Conservation (phyloP, 2,113 vertebrate species). For the Clupea harengus region DNA sequence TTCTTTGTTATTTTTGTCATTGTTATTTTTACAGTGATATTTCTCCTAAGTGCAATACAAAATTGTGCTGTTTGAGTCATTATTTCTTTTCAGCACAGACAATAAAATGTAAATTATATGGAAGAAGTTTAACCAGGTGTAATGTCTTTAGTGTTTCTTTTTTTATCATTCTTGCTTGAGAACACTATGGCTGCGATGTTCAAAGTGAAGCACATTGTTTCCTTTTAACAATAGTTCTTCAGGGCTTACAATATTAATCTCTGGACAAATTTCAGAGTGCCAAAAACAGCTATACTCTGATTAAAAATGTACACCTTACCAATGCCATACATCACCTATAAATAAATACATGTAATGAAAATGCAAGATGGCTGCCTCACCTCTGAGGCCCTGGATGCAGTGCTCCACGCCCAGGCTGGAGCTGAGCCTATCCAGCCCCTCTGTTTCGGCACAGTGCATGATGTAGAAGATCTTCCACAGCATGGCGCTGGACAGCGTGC, state of each 20-base stretch:
- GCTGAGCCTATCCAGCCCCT: slow-evolving; percentile 72
- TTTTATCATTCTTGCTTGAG: no score
- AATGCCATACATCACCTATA: background rate
- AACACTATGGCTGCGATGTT: no score
- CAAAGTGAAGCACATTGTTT: background rate
- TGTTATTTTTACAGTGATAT: background rate
- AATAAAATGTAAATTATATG: background rate
- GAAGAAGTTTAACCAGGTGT: background rate
- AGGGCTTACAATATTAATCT: background rate
- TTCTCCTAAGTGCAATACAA: background rate
- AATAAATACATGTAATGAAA: background rate
- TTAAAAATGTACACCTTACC: background rate
- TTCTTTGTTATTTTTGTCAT: background rate
- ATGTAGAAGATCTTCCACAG: slow-evolving; percentile 94
- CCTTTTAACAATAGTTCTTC: background rate
- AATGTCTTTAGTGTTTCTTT: background rate
- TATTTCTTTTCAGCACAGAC: background rate
- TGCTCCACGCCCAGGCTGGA: slow-evolving; percentile 58
- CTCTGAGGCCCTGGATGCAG: slow-evolving; percentile 78
- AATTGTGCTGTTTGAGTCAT: background rate
- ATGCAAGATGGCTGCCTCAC: slow-evolving; percentile 57
- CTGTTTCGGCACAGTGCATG: slow-evolving; percentile 86
- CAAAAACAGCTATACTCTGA: background rate
- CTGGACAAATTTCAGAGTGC: background rate
- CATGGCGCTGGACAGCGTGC: slow-evolving; percentile 87